Base-by-base conservation (phyloP, 2,797 vertebrate species). In the Malacoctenus gilli region DNA sequence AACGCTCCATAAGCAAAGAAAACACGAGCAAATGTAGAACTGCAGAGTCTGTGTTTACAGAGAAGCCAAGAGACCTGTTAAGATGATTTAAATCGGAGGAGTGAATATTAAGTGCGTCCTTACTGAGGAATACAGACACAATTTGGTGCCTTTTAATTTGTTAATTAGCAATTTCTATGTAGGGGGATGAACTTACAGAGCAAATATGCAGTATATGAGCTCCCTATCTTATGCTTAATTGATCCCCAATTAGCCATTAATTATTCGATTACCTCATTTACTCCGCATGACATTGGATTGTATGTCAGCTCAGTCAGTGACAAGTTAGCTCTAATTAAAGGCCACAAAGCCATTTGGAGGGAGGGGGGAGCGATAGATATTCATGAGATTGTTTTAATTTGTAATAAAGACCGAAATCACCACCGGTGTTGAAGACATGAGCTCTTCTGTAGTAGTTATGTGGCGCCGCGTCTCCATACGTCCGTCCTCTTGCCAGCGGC, bases 231-330 rank as follows among this genome's bases (percentile, higher is more conserved):
- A 75, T 71, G 80, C 72, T 66, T 87, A 91, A 92, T 89, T 90
- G 83, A 86, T 90, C 88, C 84, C 87, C 83, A 90, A 89, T 90
- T 89, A 89, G 71, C 85, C 87, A 86, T 91, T 87, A 79, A 82
- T 89, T 87, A 91, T 89, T 88, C 73, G 77, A 91, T 91, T 88
- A 89, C 68, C 80, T 79, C 80, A 79, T 89, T 89, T 80, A 85
- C 78, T 75, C 72, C 61, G 72, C 48, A 41, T 87, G 85, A 84
- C 85, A 86, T 50, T 62, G 70, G 65, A 66, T 68, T 82, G 81
- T 77, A 74, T 80, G 85, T 84, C 72, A 76, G 81, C 84, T 80
- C 81, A 79, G 84, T 80, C 80, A 68, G 71, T 82, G 82, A 86
- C 83, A 82, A 78, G 73, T 77, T 59, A 64, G 71, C 68, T 59